Conservation (phyloP, 1,140 invertebrate species). For the Bursaphelenchus mucronatus region DNA sequence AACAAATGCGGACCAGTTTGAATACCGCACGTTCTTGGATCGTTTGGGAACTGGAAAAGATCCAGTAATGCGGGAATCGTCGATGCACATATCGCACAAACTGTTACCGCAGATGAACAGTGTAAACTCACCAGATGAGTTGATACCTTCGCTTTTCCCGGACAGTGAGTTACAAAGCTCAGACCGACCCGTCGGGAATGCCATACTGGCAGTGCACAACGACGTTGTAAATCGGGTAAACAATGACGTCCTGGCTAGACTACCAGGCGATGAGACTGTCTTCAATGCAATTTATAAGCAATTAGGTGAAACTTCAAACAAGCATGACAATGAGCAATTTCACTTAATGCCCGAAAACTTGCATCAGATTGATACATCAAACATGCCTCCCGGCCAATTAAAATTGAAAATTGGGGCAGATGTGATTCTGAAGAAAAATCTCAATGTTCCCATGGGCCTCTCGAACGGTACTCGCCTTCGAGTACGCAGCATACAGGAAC, state of each 20-base stretch:
- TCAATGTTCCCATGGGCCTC: neutral
- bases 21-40: no score
- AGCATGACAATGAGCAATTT: neutral
- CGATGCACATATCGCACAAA: no score
- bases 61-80: no score
- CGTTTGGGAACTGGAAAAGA: no score
- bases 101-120: no score
- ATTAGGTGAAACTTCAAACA: neutral
- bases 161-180: no score
- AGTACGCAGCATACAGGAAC: neutral
- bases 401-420: slow-evolving; percentile 8
- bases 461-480: slow-evolving; percentile 20
- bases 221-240: slow-evolving; percentile 1
- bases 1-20: no score
- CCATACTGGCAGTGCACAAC: neutral
- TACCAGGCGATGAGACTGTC: slow-evolving; percentile 4
- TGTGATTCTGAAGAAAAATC: slow-evolving; percentile 21
- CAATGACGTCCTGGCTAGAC: neutral
- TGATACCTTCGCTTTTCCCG: no score
- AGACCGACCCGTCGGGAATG: no score
- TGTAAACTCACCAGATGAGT: no score
- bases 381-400: slow-evolving; percentile 9
- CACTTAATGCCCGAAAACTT: slow-evolving; percentile 6
- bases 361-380: neutral
- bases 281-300: slow-evolving; percentile 13